Percentiles rank a stretch among this genome's conserved stretches.
Conservation (phyloP, 2,888 invertebrate genomes). For the Malthinus seriepunctatus region DNA sequence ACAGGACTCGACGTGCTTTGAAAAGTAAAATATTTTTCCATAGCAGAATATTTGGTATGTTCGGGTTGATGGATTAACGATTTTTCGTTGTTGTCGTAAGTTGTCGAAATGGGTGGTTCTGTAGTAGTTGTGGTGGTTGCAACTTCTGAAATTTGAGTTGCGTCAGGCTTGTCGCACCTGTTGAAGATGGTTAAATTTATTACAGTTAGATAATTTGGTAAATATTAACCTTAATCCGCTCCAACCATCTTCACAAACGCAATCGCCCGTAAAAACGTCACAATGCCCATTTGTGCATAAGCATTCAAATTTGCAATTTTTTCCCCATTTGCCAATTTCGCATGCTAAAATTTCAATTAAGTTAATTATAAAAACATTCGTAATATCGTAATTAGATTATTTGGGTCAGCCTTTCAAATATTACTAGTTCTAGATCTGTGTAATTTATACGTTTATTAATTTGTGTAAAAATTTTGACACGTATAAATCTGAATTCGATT, state of each 20-base stretch:
- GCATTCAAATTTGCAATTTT: slow-evolving; percentile 70
- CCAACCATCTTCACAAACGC: slow-evolving; percentile 70
- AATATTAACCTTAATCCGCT: slow-evolving; percentile 64
- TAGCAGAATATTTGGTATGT: slow-evolving; percentile 22
- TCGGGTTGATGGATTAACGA: background rate
- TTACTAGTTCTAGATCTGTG: slow-evolving; percentile 3
- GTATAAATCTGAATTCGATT: background rate
- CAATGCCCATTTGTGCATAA: slow-evolving; percentile 67
- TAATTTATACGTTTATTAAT: slow-evolving; percentile 8
- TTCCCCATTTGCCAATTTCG: slow-evolving; percentile 72
- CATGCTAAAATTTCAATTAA: slow-evolving; percentile 60
- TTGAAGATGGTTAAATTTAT: background rate
- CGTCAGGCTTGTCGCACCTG: background rate
- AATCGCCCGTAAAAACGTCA: slow-evolving; percentile 65
- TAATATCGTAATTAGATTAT: slow-evolving; percentile 2
- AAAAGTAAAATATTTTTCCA: slow-evolving; percentile 22
- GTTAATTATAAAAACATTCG: slow-evolving; percentile 1
- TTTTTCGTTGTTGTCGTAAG: background rate
- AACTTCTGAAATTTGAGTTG: background rate
- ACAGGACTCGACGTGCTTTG: too few species aligned
- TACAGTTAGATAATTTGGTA: too few species aligned
- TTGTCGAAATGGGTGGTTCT: background rate
- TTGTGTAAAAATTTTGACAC: background rate
- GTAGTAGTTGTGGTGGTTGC: background rate
- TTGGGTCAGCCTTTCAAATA: slow-evolving; percentile 21